Conservation (phyloP, 2,797 vertebrate species). For the Typhlichthys subterraneus region DNA sequence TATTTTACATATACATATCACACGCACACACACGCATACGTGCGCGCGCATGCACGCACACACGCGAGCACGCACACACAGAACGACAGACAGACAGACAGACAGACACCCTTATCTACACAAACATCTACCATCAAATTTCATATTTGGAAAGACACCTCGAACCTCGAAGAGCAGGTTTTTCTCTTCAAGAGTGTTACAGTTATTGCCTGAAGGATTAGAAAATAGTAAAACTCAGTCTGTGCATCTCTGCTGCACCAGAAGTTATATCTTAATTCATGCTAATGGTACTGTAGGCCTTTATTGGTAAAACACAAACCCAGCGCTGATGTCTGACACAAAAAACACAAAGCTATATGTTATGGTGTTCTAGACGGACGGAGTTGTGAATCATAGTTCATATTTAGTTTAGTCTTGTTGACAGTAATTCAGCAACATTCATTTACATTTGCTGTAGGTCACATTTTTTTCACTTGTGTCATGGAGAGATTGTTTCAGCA, state of each 20-base stretch:
- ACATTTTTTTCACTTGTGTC: too few species aligned
- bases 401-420: too few species aligned
- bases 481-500: too few species aligned
- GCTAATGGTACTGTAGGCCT: neutral
- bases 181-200: conserved; percentile 20
- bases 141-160: neutral
- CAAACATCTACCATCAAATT: too few species aligned
- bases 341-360: neutral
- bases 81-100: conserved; percentile 4
- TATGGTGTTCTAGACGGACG: too few species aligned
- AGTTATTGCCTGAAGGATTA: conserved; percentile 13
- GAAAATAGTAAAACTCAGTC: neutral
- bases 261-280: neutral
- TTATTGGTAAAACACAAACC: neutral
- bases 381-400: too few species aligned
- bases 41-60: conserved; percentile 7
- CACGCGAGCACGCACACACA: neutral
- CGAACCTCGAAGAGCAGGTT: conserved; percentile 44
- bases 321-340: neutral
- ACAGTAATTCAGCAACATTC: too few species aligned
- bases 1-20: neutral
- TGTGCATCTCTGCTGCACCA: neutral
- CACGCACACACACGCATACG: neutral
- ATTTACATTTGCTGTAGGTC: too few species aligned
- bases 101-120: conserved; percentile 1